phyloP scores from a whole-genome alignment of 2,113 vertebrate species.

The Capreolus pygargus region DNA sequence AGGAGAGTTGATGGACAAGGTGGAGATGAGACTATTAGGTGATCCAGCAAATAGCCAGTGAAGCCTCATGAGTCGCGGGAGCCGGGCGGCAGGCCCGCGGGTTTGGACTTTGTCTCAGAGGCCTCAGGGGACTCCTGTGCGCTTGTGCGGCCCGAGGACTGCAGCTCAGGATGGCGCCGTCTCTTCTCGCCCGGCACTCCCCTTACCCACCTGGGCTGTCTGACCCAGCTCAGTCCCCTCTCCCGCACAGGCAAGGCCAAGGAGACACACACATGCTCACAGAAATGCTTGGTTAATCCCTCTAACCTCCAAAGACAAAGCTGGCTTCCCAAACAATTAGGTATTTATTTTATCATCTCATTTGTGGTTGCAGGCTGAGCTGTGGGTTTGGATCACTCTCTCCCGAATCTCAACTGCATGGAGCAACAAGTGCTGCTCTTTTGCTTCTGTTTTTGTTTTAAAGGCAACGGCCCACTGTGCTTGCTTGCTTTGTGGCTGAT shows the following conservation, averaged over 20 bases:
- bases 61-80: not conserved
- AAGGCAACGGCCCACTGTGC: not conserved
- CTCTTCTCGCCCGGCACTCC: rapidly evolving
- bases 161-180: rapidly evolving
- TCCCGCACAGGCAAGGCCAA: rapidly evolving
- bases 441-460: not conserved
- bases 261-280: not conserved
- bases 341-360: slow-evolving; percentile 8
- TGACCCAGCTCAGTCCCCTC: rapidly evolving
- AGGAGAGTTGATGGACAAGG: not conserved
- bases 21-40: not conserved
- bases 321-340: not conserved
- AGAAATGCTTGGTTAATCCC: not conserved
- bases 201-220: not conserved
- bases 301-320: not conserved
- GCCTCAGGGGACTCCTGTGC: rapidly evolving
- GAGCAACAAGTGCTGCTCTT: slow-evolving; percentile 27
- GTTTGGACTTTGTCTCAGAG: not conserved
- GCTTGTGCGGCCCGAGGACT: rapidly evolving
- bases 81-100: not conserved
- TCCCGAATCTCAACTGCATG: slow-evolving; percentile 49
- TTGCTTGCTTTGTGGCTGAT: slow-evolving; percentile 12
- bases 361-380: slow-evolving; percentile 8
- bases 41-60: not conserved
- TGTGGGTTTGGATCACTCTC: slow-evolving; percentile 23